Evolutionary conservation across 2,888 invertebrate genomes (phyloP).

Genomic region (Drosophila gaucha): DNA sequence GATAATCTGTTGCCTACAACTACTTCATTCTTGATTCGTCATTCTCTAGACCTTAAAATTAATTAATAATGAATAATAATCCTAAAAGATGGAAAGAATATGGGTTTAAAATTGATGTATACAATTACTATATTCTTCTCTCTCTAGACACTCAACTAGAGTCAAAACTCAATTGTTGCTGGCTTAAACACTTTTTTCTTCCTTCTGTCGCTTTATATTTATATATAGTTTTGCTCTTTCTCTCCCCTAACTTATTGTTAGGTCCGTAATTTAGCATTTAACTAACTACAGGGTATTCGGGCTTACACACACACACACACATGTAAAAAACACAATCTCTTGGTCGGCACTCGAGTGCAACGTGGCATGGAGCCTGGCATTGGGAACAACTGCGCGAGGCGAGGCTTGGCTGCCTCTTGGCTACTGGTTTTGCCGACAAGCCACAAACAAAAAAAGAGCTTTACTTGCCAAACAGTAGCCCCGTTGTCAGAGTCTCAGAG

Average conservation of each 20-base stretch:
- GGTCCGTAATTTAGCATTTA: not conserved
- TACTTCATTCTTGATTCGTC: not conserved
- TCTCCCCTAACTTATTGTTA: not conserved
- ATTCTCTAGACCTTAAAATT: not conserved
- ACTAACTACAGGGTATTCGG: conserved; percentile 45
- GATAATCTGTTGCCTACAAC: not conserved
- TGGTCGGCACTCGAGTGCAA: conserved; percentile 67
- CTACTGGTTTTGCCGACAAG: conserved; percentile 69
- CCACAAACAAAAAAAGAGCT: conserved; percentile 46
- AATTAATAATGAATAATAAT: not conserved
- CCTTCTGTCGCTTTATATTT: not conserved
- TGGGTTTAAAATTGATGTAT: not conserved
- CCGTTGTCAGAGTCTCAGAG: conserved; percentile 61
- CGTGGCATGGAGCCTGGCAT: conserved; percentile 59
- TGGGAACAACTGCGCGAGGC: conserved; percentile 16
- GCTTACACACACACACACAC: not conserved
- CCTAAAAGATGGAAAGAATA: not conserved
- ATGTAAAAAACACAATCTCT: conserved; percentile 40
- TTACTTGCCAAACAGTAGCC: conserved; percentile 67
- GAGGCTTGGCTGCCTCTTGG: conserved; percentile 55
- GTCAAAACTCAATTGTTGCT: not conserved
- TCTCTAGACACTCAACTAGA: too few relatives aligned
- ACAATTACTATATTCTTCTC: too few relatives aligned
- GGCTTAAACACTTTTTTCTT: not conserved
- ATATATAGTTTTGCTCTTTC: too few relatives aligned